These are phyloP conservation scores for Bovichtus variegatus DNA, from an alignment of 2,797 vertebrate species.

Conservation along the genomic window DNA sequence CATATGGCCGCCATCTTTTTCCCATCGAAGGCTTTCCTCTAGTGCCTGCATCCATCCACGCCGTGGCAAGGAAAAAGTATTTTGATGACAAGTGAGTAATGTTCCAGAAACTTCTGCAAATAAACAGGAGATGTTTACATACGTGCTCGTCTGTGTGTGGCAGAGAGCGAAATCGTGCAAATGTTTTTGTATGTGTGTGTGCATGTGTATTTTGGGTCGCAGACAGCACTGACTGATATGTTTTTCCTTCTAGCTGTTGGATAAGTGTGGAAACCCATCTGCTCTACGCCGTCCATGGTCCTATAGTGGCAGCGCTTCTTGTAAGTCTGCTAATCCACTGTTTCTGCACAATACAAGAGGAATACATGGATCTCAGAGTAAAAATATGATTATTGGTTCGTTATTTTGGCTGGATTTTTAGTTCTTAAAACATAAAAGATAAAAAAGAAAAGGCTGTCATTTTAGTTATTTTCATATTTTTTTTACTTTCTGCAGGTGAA, in stretches of 20 bases:
- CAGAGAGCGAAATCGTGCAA: slow-evolving; percentile 25
- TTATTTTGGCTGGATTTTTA: background rate
- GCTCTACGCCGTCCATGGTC: slow-evolving; percentile 96
- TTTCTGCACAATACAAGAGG: background rate
- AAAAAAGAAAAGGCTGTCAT: background rate
- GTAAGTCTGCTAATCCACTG: slow-evolving; percentile 84
- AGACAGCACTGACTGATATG: slow-evolving; percentile 57
- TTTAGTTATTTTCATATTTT: background rate
- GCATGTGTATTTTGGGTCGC: slow-evolving; percentile 64
- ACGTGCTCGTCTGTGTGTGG: slow-evolving; percentile 47
- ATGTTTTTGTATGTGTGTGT: slow-evolving; percentile 40
- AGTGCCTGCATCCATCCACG: slow-evolving; percentile 94
- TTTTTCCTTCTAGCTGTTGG: slow-evolving; percentile 91
- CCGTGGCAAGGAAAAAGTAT: slow-evolving; percentile 93
- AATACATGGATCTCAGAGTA: background rate
- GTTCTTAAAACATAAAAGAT: background rate
- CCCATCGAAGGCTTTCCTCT: slow-evolving; percentile 92
- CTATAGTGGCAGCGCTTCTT: slow-evolving; percentile 95
- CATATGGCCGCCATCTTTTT: slow-evolving; percentile 57
- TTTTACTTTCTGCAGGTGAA: slow-evolving; percentile 88
- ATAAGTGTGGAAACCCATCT: slow-evolving; percentile 97
- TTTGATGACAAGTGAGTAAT: slow-evolving; percentile 98
- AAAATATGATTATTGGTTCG: background rate
- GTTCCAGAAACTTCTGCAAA: slow-evolving; percentile 64
- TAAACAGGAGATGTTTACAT: slow-evolving; percentile 65